Evolutionary conservation across 1,140 invertebrate genomes (phyloP).

Genomic region (Bombus polaris): DNA sequence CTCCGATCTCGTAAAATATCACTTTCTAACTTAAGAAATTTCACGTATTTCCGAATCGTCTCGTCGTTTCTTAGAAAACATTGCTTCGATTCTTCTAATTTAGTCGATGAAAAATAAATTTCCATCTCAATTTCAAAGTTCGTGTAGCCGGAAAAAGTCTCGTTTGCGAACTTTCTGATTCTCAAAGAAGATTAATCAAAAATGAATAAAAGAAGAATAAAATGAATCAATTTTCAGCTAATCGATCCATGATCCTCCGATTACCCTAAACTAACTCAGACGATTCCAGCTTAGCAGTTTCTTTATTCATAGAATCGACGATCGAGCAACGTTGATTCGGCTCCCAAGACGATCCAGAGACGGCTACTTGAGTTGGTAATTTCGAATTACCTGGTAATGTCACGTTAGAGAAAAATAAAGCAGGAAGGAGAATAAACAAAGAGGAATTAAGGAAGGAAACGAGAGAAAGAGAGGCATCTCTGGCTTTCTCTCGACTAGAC

Average conservation of each 20-base stretch:
- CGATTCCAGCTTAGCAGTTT: not conserved
- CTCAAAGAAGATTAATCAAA: no score
- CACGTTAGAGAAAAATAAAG: no score
- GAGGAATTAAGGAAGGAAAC: not conserved
- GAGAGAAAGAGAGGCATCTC: not conserved
- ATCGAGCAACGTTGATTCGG: not conserved
- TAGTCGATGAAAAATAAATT: no score
- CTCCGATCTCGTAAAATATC: not conserved
- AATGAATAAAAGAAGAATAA: no score
- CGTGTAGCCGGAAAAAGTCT: no score
- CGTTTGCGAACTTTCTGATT: no score
- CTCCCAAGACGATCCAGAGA: not conserved
- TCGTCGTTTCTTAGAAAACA: no score
- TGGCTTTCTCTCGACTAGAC: conserved; percentile 43
- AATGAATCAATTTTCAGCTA: no score
- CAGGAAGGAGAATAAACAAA: not conserved
- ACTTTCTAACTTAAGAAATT: not conserved
- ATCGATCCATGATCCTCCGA: no score
- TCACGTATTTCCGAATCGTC: not conserved
- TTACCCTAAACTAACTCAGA: not conserved
- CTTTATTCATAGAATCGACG: not conserved
- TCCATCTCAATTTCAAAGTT: no score
- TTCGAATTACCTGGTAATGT: not conserved
- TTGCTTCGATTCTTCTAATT: no score
- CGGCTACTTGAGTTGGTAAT: not conserved